Evolutionary conservation across 2,113 vertebrate genomes (phyloP), one percentile per base, ranked within the genome.

Genomic region (Tachysurus fulvidraco): DNA sequence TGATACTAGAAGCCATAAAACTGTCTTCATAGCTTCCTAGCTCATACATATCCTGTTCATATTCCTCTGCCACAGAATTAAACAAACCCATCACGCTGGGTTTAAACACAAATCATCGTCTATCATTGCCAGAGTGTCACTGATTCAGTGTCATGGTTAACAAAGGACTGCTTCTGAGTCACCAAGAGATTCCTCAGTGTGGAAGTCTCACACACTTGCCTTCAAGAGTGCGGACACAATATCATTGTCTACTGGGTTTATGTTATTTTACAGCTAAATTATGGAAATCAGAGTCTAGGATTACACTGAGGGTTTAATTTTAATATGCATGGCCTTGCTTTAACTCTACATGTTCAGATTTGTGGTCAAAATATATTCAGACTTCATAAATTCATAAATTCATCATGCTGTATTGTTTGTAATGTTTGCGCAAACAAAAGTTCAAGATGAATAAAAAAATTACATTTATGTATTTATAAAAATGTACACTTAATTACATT

Each of bases 1-100:
- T 69, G 82, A 86, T 88, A 85, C 77, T 82, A 83, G 71, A 88
- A 83, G 78, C 64, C 73, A 85, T 87, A 86, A 91, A 87, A 84
- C 78, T 60, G 80, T 67, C 78, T 83, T 71, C 50, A 85, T 88
- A 73, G 83, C 89, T 86, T 88, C 81, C 57, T 50, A 79, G 74
- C 79, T 82, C 78, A 83, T 86, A 84, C 80, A 83, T 87, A 87
- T 89, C 87, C 65, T 84, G 85, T 59, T 88, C 84, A 86, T 81
- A 69, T 80, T 73, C 76, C 76, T 78, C 25, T 14, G 60, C 67
- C 59, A 52, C 21, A 10, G 81, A 88, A 88, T 87, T 85, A 89
- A 88, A 88, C 78, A 90, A 89, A 89, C 71, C 84, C 74, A 83
- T 88, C 84, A 79, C 10, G 65, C 54, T 44, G 67, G 55, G 41